Evolutionary conservation across 1,140 invertebrate genomes (phyloP), one percentile per base, ranked within the genome.

Genomic region (Aethina tumida): DNA sequence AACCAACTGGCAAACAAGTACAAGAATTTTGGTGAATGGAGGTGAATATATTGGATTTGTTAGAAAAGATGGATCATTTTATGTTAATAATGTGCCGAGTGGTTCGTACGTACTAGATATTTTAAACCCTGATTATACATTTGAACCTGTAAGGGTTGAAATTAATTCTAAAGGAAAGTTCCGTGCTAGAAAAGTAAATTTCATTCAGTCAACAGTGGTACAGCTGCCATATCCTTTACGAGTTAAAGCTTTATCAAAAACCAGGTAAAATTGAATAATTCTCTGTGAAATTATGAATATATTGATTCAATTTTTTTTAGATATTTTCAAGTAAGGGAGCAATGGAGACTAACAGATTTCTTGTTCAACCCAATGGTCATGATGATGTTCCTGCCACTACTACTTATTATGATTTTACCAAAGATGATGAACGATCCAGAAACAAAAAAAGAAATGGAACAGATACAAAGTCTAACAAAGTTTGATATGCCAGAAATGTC

Each of bases 341-440:
- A 96, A 55, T 95, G 92, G 92, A 76, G 90, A 54, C 70, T 89
- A 4, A 95, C 90, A 6, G 93, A 97, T 65, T 89, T 97, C 54
- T 60, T 97, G 2, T 89, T 97, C 56, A 96, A 90, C 67, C 93
- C 94, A 22, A 97, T 97, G 93, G 85, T 97, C 1, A 71, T 97
- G 35, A 97, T 97, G 84, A 97, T 97, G 92, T 77, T 97, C 15
- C 56, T 96, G 31, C 94, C 94, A 1, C 65, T 97, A 7, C 49
- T 96, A 1, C 60, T 97, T 0, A 87, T 98, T 44, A 84, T 97
- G 77, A 70, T 97, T 39, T 64, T 97, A 49, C 93, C 94, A 6
- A 95, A 96, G 65, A 81, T 97, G 71, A 90, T 97, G 78, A 96
- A 91, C 59, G 92, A 97, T 67, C 89, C 90, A 27, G 92, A 97